These are phyloP conservation scores for Ariopsis seemanni DNA, from an alignment of 2,113 vertebrate genomes.

Conservation along the genomic window DNA sequence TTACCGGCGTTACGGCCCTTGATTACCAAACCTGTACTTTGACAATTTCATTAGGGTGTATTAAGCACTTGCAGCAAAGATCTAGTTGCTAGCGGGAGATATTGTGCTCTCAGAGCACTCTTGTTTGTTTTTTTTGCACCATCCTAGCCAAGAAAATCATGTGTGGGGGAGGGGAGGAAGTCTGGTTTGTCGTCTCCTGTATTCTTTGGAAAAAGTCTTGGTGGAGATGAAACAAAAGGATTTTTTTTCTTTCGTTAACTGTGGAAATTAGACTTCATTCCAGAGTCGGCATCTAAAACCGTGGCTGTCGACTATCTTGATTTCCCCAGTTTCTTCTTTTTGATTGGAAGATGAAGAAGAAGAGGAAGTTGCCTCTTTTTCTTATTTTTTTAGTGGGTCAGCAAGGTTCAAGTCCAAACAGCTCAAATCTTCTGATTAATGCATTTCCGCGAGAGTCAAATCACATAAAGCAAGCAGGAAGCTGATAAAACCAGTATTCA, in stretches of 20 bases:
- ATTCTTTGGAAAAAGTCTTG: not conserved
- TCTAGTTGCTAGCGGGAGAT: too few species aligned
- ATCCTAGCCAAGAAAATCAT: not conserved
- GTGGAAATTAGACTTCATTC: not conserved
- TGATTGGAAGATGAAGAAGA: not conserved
- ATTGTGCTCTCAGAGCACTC: too few species aligned
- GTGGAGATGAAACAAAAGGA: not conserved
- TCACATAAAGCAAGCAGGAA: not conserved
- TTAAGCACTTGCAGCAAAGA: too few species aligned
- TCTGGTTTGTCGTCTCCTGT: not conserved
- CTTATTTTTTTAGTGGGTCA: conserved; percentile 10
- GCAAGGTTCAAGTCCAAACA: not conserved
- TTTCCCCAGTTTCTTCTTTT: not conserved
- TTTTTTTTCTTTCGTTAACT: not conserved
- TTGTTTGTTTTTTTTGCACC: too few species aligned
- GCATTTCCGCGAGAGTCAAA: conserved; percentile 11
- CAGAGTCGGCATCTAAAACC: not conserved
- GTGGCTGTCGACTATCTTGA: not conserved
- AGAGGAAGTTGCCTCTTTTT: not conserved
- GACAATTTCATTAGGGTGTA: too few species aligned
- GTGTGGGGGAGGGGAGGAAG: not conserved
- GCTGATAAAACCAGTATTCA: not conserved
- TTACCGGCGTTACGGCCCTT: too few species aligned
- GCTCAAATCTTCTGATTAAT: not conserved
- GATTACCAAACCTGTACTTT: too few species aligned